A percentile compares a stretch with the other conserved stretches of the same genome.
Conservation (phyloP, 2,888 invertebrate species). For the Melipona beecheii region DNA sequence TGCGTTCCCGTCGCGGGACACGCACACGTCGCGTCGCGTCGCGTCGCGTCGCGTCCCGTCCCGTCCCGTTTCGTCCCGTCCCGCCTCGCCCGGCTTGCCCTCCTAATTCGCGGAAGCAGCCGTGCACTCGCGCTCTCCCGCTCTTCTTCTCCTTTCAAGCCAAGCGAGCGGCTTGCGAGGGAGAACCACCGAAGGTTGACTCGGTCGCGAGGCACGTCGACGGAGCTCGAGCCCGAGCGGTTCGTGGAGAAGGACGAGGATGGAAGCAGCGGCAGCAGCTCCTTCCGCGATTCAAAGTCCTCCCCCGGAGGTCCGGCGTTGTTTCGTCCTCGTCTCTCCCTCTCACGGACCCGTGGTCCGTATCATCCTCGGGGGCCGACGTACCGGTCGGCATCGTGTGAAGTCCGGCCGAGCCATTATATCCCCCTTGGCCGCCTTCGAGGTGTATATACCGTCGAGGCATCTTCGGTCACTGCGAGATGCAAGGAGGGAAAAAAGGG, state of each 20-base stretch:
- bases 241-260: not conserved
- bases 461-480: conserved; percentile 67
- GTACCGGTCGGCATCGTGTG: conserved; percentile 83
- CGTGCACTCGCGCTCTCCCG: conserved; percentile 8
- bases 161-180: not conserved
- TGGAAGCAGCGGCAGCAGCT: conserved; percentile 46
- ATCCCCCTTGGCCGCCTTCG: conserved; percentile 80
- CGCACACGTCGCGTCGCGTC: not conserved
- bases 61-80: not conserved
- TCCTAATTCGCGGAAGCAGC: conserved; percentile 17
- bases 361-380: conserved; percentile 78
- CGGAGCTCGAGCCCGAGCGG: not conserved
- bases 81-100: conserved; percentile 11
- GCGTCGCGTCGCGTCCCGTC: not conserved
- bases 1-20: conserved; percentile 12
- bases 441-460: conserved; percentile 76
- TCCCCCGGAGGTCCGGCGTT: conserved; percentile 67
- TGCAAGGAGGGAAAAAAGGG: conserved; percentile 36
- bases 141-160: not conserved
- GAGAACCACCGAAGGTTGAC: too few relatives aligned
- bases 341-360: conserved; percentile 74
- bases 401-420: conserved; percentile 83
- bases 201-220: conserved; percentile 1
- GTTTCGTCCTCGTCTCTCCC: conserved; percentile 53
- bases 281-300: conserved; percentile 68